phyloP scores from a whole-genome alignment of 2,797 vertebrate species.

The Selene dorsalis region DNA sequence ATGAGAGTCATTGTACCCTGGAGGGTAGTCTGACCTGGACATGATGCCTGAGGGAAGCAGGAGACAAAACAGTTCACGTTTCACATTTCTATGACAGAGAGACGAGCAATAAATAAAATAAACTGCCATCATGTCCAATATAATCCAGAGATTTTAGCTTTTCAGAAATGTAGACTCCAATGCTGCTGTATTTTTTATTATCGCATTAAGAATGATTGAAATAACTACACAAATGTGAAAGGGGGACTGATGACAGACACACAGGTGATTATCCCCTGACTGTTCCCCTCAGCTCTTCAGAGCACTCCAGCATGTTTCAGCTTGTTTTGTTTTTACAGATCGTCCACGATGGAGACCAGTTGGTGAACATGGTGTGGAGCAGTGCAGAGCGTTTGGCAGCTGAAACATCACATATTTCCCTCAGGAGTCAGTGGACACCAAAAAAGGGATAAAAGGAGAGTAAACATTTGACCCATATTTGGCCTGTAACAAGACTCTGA shows the following conservation, averaged over 20 bases:
- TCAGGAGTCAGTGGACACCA: too few species aligned
- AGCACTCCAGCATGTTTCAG: background rate
- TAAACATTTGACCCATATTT: background rate
- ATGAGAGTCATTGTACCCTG: conserved; percentile 85
- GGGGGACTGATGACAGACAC: background rate
- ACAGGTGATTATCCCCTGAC: background rate
- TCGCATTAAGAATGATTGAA: background rate
- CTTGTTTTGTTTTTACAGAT: background rate
- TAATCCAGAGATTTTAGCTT: rapidly evolving
- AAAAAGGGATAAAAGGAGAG: background rate
- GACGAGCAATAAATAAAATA: background rate
- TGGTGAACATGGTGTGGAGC: background rate
- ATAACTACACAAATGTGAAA: background rate
- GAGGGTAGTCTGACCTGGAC: conserved; percentile 90
- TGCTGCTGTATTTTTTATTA: background rate
- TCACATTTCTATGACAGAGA: background rate
- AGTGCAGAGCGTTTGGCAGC: background rate
- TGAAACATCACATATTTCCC: background rate
- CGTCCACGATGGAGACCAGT: background rate
- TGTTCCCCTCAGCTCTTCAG: background rate
- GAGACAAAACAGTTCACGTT: conserved; percentile 1
- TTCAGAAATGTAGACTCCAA: background rate
- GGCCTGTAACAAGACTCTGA: background rate
- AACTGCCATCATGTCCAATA: background rate
- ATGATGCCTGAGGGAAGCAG: conserved; percentile 73